These are phyloP conservation scores for Rugalucina vietnamica DNA, from an alignment of 2,888 invertebrate genomes.

Conservation along the genomic window DNA sequence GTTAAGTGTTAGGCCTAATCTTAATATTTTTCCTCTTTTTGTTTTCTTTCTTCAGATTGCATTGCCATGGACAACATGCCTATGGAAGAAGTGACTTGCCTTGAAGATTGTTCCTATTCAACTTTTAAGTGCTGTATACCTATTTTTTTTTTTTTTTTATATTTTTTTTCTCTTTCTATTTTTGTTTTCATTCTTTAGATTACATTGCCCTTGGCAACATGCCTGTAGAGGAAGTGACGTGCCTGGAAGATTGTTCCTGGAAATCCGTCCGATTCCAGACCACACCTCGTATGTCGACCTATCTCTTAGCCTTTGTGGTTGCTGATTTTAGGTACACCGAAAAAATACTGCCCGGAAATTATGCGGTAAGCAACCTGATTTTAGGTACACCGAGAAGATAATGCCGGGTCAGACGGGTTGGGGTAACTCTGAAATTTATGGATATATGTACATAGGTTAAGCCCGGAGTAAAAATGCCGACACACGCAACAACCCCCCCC, in stretches of 20 bases:
- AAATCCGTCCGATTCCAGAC: constrained; percentile 69
- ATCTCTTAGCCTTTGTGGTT: constrained; percentile 82
- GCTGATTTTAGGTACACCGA: constrained; percentile 75
- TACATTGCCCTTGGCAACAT: constrained; percentile 81
- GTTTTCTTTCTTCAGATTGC: constrained; percentile 77
- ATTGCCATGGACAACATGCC: constrained; percentile 82
- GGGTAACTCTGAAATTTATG: too few relatives aligned
- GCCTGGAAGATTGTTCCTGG: constrained; percentile 64
- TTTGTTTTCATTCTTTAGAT: constrained; percentile 64
- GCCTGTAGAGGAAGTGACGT: constrained; percentile 66
- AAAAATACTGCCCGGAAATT: constrained; percentile 64
- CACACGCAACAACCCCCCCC: too few relatives aligned
- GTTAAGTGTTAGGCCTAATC: too few relatives aligned
- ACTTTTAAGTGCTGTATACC: too few relatives aligned
- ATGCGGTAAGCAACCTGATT: constrained; percentile 75
- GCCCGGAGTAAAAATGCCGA: too few relatives aligned
- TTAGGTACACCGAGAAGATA: constrained; percentile 69
- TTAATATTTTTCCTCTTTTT: too few relatives aligned
- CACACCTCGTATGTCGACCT: constrained; percentile 82
- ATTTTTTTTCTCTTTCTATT: too few relatives aligned
- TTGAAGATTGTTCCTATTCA: constrained; percentile 66
- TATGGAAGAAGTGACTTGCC: constrained; percentile 47
- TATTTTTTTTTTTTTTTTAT: too few relatives aligned
- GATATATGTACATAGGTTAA: too few relatives aligned
- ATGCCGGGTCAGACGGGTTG: constrained; percentile 53